These are phyloP conservation scores for Scaptomyza parva DNA, from an alignment of 2,888 invertebrate species.

Conservation along the genomic window DNA sequence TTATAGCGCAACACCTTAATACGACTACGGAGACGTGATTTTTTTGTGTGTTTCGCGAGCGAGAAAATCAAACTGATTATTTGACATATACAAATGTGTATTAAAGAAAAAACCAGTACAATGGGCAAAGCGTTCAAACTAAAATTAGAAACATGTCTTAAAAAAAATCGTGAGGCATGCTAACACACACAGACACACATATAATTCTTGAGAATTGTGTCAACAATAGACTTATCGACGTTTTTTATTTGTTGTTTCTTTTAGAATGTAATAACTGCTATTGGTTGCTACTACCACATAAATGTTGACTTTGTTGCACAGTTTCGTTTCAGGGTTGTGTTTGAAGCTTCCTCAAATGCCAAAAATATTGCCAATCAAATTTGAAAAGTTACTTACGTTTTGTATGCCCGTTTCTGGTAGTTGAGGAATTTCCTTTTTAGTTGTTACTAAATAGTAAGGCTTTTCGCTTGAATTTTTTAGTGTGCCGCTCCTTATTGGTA, in stretches of 20 bases:
- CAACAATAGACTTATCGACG: conserved; percentile 39
- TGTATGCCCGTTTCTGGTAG: conserved; percentile 32
- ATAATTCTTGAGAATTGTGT: conserved; percentile 37
- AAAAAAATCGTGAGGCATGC: conserved; percentile 62
- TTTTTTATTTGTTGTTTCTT: conserved; percentile 30
- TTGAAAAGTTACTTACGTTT: conserved; percentile 56
- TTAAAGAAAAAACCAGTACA: conserved; percentile 65
- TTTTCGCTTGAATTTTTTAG: conserved; percentile 29
- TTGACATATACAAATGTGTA: conserved; percentile 26
- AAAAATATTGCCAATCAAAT: conserved; percentile 36
- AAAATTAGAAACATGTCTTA: conserved; percentile 67
- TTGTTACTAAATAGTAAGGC: conserved; percentile 27
- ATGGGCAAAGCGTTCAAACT: conserved; percentile 41
- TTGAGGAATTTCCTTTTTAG: conserved; percentile 63
- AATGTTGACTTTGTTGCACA: conserved; percentile 1
- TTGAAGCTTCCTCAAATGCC: conserved; percentile 59
- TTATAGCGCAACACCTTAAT: conserved; percentile 57
- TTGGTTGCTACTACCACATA: conserved; percentile 24
- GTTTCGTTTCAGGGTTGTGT: conserved; percentile 42
- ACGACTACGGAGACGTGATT: conserved; percentile 17
- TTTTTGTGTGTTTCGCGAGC: conserved; percentile 26
- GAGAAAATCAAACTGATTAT: conserved; percentile 66
- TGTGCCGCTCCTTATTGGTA: conserved; percentile 55
- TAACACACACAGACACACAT: conserved; percentile 29
- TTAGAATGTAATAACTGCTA: conserved; percentile 58